Percentiles rank a stretch among this genome's conserved stretches.
These are phyloP conservation scores for Balanococcus diminutus DNA, from an alignment of 2,888 invertebrate species.

Conservation along the genomic window DNA sequence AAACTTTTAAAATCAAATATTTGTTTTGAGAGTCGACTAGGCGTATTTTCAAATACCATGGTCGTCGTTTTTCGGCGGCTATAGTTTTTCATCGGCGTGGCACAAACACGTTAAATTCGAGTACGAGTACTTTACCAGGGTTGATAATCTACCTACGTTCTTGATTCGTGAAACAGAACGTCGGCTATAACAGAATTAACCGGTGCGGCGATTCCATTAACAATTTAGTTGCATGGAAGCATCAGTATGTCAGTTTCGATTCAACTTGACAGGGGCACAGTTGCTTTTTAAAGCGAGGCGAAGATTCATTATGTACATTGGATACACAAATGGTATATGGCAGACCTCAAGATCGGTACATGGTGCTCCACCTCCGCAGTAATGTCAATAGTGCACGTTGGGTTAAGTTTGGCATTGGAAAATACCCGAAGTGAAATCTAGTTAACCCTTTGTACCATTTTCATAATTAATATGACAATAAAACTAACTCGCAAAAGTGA, in stretches of 20 bases:
- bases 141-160: conserved; percentile 27
- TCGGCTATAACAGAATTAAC: neutral
- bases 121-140: conserved; percentile 12
- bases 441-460: conserved; percentile 1
- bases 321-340: conserved; percentile 2
- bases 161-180: neutral
- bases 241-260: conserved; percentile 28
- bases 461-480: conserved; percentile 1
- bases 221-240: conserved; percentile 33
- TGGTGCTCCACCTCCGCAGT: neutral
- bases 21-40: neutral
- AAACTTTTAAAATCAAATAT: conserved; percentile 42
- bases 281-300: conserved; percentile 13
- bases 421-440: neutral
- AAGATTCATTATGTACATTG: conserved; percentile 2
- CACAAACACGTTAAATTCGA: conserved; percentile 21
- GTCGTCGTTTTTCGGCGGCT: neutral
- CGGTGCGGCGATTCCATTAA: conserved; percentile 19
- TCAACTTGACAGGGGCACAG: conserved; percentile 20
- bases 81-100: neutral
- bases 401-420: no score
- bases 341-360: neutral
- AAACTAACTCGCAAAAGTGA: neutral
- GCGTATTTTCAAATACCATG: neutral
- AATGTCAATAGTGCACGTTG: neutral